Evolutionary conservation across 2,113 vertebrate genomes (phyloP), one percentile per base, ranked within the genome.

Genomic region (Clupea harengus): DNA sequence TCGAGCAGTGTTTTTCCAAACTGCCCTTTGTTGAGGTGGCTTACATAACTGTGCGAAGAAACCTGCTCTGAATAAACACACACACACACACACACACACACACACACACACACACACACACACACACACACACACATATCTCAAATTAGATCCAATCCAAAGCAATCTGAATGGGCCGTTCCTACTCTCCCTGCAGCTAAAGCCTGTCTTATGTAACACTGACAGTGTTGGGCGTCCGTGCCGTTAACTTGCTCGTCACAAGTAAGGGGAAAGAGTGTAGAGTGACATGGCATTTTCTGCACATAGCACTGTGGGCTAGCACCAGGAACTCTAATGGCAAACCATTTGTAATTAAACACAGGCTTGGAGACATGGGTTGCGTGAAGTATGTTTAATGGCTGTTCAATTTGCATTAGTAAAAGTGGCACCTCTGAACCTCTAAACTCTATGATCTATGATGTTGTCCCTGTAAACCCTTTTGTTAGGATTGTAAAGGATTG

Each of bases 41-140:
- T 89, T 91, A 90, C 54, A 88, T 90, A 93, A 92, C 87, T 45
- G 81, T 83, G 84, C 84, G 52, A 39, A 89, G 87, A 90, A 89
- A 90, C 84, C 83, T 87, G 87, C 87, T 86, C 88, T 83, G n/a
- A 88, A 86, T 88, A 86, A 81, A 90, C 64, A 67, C 64, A 67
- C 25, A 67, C 64, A 28, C 7, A 28, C 25, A 67, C 64, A 67
- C 57, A 64, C 20, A 64, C 57, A 64, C 57, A 64, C 22, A 9
- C 22, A 64, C 22, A 64, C 57, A 64, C 57, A n/a, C 57, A 64
- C 20, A 9, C 22, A 64, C 57, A 64, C 57, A 64, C 57, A 67
- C 60, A 25, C 60, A 67, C 60, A 6, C 60, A 87, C 15, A 45
- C 64, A 22, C 39, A 49, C 81, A 89, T 64, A 82, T 45, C 85